phyloP scores from a whole-genome alignment of 2,113 vertebrate genomes.

The Leucopternis melanops region DNA sequence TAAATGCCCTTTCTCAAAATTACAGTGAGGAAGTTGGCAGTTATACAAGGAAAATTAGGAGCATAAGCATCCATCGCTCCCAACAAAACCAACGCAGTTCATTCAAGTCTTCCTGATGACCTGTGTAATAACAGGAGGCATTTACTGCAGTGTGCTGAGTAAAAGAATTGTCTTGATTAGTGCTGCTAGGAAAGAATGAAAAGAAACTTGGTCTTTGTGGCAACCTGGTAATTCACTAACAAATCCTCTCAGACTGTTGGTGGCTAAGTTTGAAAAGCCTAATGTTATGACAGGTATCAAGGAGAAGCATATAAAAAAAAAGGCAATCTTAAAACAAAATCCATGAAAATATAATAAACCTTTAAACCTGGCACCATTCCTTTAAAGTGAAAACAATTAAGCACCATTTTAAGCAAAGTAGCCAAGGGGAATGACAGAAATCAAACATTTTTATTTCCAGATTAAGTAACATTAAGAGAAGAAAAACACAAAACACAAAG shows the following conservation, averaged over 20 bases:
- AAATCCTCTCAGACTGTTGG: neutral
- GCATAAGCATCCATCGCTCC: neutral
- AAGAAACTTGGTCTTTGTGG: neutral
- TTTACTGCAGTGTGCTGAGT: neutral
- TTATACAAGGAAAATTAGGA: neutral
- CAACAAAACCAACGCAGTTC: neutral
- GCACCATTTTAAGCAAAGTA: slow-evolving; percentile 4
- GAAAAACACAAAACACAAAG: slow-evolving; percentile 28
- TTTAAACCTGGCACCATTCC: neutral
- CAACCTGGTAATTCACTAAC: neutral
- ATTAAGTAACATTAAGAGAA: slow-evolving; percentile 36
- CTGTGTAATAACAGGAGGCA: neutral
- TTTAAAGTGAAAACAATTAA: slow-evolving; percentile 41
- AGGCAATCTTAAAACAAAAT: neutral
- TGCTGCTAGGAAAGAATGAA: neutral
- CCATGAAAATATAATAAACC: neutral
- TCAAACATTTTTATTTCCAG: slow-evolving; percentile 57
- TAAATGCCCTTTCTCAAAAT: neutral
- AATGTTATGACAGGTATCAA: slow-evolving; percentile 9
- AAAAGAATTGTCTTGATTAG: neutral
- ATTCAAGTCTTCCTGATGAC: neutral
- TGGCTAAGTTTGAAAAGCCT: slow-evolving; percentile 15
- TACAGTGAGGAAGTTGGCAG: neutral
- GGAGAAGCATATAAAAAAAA: neutral
- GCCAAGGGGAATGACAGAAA: slow-evolving; percentile 37